Conservation (phyloP, 2,888 invertebrate genomes). For the Kryphioiulus occultus region DNA sequence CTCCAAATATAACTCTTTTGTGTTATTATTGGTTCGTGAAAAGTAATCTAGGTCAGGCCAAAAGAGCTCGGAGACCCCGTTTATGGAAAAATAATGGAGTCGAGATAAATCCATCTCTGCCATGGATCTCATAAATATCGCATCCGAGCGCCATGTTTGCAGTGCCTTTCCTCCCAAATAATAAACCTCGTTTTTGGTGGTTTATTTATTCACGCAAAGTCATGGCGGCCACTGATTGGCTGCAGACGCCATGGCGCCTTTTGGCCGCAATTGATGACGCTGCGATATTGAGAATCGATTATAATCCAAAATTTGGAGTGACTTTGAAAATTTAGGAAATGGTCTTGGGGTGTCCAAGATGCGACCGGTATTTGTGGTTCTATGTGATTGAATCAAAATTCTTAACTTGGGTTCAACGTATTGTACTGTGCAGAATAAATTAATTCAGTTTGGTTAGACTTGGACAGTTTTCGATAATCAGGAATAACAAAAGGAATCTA, state of each 20-base stretch:
- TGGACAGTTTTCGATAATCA: neutral
- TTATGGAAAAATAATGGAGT: neutral
- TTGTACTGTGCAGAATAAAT: neutral
- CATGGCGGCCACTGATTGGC: neutral
- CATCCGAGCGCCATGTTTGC: neutral
- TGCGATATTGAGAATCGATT: neutral
- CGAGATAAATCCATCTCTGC: neutral
- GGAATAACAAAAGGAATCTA: neutral
- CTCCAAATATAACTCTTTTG: constrained; percentile 11
- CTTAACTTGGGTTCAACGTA: no score
- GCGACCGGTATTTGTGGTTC: neutral
- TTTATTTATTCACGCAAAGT: neutral
- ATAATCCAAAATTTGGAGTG: neutral
- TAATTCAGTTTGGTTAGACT: neutral
- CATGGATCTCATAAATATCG: neutral
- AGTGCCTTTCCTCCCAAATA: neutral
- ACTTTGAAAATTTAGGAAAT: neutral
- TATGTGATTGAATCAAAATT: neutral
- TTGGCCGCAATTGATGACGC: neutral
- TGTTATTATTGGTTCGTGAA: constrained; percentile 26
- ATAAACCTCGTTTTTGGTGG: neutral
- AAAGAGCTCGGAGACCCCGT: constrained; percentile 11
- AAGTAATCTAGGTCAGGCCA: constrained; percentile 3
- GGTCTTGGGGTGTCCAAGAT: neutral
- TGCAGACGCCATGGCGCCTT: neutral